Base-by-base conservation (phyloP, 2,797 vertebrate species). In the Rhabdophis nuchalis region DNA sequence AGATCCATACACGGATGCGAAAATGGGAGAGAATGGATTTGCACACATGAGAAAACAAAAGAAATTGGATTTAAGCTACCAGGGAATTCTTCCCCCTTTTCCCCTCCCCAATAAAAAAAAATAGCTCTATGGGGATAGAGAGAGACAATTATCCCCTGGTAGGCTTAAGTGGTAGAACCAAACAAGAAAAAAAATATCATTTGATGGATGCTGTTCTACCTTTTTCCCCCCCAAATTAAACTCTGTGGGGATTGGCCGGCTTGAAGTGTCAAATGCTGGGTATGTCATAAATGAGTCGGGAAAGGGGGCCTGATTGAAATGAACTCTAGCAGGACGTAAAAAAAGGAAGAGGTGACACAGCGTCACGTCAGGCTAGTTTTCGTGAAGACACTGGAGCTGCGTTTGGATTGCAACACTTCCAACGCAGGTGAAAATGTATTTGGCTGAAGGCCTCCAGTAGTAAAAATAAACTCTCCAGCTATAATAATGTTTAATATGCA, bases 41-140 rank as follows among this genome's bases (percentile, higher is more conserved):
- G 72, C 72, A 82, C 72, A 46, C 36, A 82, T 46, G 72, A 82
- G 72, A 25, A 82, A 41, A 82, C 36, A 82, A 82, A 82, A 82
- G 72, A 82, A 82, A 82, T 46, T 82, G 72, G 72, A 82, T 82
- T 82, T 82, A 82, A 82, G 72, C 72, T 46, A 46, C 36, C 36
- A 46, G 20, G 25, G 20, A 46, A 72, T 36, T 72, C 32, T 64
- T 46, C 5, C 46, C 46, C 5, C 5, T 29, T 6, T n/a, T 1
- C 0, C 1, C 7, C 2, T 1, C 13, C 29, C 29, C 13, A 2
- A 6, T 13, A 3, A 16, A 1, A 11, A 12, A 25, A 77, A 41
- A 82, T 46, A 46, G 36, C 72, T 82, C 36, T 82, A 11, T 46
- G 72, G 72, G 32, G 36, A 46, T 25, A 10, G 4, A 25, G 20